These are phyloP conservation scores for Nymphalis io DNA, from an alignment of 1,140 invertebrate genomes.

Conservation along the genomic window DNA sequence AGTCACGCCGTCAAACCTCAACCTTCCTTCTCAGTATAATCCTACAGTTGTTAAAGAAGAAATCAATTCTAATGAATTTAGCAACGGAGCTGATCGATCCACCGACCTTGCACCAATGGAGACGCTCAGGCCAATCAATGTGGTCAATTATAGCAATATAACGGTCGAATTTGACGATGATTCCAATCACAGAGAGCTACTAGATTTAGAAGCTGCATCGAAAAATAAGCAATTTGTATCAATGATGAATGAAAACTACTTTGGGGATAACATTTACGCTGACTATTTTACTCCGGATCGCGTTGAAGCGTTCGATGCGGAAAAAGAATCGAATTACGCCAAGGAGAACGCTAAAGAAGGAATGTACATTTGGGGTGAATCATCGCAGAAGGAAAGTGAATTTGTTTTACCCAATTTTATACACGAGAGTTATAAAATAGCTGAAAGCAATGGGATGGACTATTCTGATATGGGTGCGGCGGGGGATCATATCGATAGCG, in stretches of 20 bases:
- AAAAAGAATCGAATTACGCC: slow-evolving; percentile 51
- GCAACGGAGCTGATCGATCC: slow-evolving; percentile 51
- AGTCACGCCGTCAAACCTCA: slow-evolving; percentile 50
- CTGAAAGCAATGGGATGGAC: slow-evolving; percentile 61
- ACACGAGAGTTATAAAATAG: slow-evolving; percentile 73
- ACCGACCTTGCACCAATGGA: slow-evolving; percentile 56
- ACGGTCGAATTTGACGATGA: slow-evolving; percentile 62
- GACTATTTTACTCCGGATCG: slow-evolving; percentile 74
- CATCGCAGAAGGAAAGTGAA: slow-evolving; percentile 70
- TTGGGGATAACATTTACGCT: slow-evolving; percentile 75
- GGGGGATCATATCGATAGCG: slow-evolving; percentile 41
- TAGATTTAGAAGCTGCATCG: slow-evolving; percentile 64
- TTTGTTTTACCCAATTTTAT: slow-evolving; percentile 76
- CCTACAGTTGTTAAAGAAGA: slow-evolving; percentile 66
- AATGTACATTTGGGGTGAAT: slow-evolving; percentile 70
- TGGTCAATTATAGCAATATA: slow-evolving; percentile 71
- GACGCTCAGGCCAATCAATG: slow-evolving; percentile 70
- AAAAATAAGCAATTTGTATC: slow-evolving; percentile 74
- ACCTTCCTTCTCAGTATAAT: slow-evolving; percentile 41
- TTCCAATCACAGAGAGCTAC: slow-evolving; percentile 62
- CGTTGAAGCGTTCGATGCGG: slow-evolving; percentile 74
- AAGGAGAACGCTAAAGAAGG: slow-evolving; percentile 61
- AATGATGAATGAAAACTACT: slow-evolving; percentile 77
- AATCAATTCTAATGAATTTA: slow-evolving; percentile 66
- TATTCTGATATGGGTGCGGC: slow-evolving; percentile 57